These are phyloP conservation scores for Orthonyx spaldingii DNA, from an alignment of 2,113 vertebrate species.

Conservation along the genomic window DNA sequence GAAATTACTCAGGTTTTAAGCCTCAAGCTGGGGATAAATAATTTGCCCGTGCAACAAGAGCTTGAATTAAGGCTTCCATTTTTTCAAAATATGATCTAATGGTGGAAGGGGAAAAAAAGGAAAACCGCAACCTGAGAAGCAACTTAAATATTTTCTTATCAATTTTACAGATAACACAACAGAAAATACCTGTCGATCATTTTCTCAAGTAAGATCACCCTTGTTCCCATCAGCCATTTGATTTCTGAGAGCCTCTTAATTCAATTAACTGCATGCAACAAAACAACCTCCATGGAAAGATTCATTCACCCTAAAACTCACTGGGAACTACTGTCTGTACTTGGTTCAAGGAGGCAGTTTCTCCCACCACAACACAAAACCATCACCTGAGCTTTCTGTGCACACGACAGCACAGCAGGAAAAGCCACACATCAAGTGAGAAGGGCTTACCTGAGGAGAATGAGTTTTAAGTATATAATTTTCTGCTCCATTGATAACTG, in stretches of 20 bases:
- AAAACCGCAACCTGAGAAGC: background rate
- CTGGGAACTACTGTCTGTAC: background rate
- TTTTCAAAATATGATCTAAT: background rate
- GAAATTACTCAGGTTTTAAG: background rate
- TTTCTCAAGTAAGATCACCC: background rate
- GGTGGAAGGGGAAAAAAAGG: accelerated
- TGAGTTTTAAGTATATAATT: background rate
- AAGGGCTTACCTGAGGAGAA: background rate
- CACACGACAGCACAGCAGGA: background rate
- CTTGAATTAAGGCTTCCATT: background rate
- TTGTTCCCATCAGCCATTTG: background rate
- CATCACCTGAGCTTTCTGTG: background rate
- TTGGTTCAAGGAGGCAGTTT: background rate
- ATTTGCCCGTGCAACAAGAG: background rate
- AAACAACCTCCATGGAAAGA: background rate
- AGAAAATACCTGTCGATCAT: background rate
- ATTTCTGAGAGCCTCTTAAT: background rate
- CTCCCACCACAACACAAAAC: background rate
- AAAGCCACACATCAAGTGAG: background rate
- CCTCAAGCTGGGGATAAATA: background rate
- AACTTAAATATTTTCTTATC: background rate
- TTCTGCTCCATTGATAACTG: background rate
- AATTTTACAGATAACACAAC: background rate
- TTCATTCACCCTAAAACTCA: background rate
- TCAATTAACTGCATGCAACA: background rate